These are phyloP conservation scores for Pseudotriccus pelzelni DNA, from an alignment of 2,797 vertebrate genomes.

Conservation along the genomic window DNA sequence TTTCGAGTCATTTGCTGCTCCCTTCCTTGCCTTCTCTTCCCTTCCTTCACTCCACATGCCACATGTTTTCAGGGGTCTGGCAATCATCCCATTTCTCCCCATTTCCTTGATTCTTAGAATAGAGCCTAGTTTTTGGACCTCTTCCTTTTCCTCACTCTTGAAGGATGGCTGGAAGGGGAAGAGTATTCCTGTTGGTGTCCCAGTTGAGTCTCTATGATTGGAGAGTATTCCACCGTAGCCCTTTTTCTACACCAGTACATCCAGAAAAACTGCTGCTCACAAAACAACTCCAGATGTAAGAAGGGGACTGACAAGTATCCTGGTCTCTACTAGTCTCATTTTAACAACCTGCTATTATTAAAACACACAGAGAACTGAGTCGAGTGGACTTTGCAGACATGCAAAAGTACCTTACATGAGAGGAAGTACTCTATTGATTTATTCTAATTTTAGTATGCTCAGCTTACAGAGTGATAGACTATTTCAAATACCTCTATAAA, in stretches of 20 bases:
- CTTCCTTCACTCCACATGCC: background rate
- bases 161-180: background rate
- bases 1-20: background rate
- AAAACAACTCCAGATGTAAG: background rate
- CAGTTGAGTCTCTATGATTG: background rate
- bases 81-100: background rate
- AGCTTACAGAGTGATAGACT: background rate
- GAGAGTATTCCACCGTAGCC: background rate
- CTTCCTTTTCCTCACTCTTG: background rate
- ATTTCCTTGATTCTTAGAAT: background rate
- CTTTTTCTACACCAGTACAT: background rate
- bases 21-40: background rate
- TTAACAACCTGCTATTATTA: background rate
- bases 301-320: background rate
- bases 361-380: background rate
- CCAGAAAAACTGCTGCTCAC: background rate
- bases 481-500: background rate
- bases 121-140: background rate
- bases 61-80: background rate
- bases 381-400: background rate
- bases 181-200: background rate
- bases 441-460: background rate
- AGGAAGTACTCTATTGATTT: background rate
- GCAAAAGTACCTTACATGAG: no score
- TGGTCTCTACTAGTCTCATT: background rate